A percentile compares a stretch with the other conserved stretches of the same genome.
Evolutionary conservation across 2,113 vertebrate genomes (phyloP).

Genomic region (Centropus bengalensis): DNA sequence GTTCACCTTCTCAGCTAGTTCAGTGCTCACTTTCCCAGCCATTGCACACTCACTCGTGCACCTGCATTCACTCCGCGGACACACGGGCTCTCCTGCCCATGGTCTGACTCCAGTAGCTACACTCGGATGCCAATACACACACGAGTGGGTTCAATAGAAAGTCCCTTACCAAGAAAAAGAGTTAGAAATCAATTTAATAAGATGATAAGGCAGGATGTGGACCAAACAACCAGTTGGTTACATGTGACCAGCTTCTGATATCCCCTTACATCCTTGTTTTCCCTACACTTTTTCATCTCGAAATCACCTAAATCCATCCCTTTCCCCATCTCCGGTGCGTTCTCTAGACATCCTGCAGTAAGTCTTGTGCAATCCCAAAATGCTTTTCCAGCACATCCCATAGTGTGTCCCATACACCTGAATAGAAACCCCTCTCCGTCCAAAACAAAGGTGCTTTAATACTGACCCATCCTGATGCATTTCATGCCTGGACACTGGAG

Average conservation of each 20-base stretch:
- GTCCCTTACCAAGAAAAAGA: neutral
- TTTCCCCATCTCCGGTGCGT: neutral
- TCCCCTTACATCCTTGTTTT: neutral
- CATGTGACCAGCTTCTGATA: neutral
- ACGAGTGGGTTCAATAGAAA: fast-evolving
- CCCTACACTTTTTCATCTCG: neutral
- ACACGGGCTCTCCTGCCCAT: fast-evolving
- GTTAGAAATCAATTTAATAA: neutral
- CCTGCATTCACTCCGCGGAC: fast-evolving
- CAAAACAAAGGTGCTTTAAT: neutral
- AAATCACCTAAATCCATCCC: neutral
- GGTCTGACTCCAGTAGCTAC: neutral
- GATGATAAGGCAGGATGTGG: neutral
- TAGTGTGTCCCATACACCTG: neutral
- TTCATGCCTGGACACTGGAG: neutral
- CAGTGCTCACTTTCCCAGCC: neutral
- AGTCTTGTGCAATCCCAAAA: neutral
- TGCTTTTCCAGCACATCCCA: fast-evolving
- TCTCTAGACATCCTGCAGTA: neutral
- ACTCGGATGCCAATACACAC: neutral
- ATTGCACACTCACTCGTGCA: fast-evolving
- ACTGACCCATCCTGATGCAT: neutral
- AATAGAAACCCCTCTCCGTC: neutral
- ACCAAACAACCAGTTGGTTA: neutral
- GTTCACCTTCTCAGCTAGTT: neutral